These are phyloP conservation scores for Magallana nippona DNA, from an alignment of 2,888 invertebrate species.

Conservation along the genomic window DNA sequence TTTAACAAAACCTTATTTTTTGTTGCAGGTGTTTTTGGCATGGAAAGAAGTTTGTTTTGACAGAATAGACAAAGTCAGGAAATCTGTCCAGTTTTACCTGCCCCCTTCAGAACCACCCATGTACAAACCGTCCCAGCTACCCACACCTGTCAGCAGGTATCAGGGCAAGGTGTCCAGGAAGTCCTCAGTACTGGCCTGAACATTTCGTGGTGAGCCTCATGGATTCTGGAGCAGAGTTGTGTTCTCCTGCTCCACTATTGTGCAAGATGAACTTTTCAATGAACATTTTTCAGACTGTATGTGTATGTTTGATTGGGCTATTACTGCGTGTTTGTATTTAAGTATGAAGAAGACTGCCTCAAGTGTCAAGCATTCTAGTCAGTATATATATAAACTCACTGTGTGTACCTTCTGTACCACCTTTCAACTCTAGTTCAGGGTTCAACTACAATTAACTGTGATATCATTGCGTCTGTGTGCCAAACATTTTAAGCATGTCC, in stretches of 20 bases:
- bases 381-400: constrained; percentile 4
- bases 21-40: constrained; percentile 57
- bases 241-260: too few species aligned
- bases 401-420: neutral
- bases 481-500: constrained; percentile 12
- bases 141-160: constrained; percentile 19
- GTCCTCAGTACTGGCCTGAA: neutral
- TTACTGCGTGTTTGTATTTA: constrained; percentile 11
- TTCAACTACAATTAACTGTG: neutral
- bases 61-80: constrained; percentile 45
- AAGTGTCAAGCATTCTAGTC: constrained; percentile 26
- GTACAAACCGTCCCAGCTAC: constrained; percentile 16
- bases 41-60: constrained; percentile 56
- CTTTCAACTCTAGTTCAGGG: neutral
- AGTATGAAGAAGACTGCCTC: neutral
- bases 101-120: constrained; percentile 37
- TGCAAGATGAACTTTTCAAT: too few species aligned
- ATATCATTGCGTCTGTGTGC: constrained; percentile 14
- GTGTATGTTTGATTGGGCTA: neutral
- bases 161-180: constrained; percentile 3
- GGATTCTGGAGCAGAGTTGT: too few species aligned
- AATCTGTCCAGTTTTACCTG: constrained; percentile 53
- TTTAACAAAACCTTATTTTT: neutral
- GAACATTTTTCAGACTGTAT: neutral
- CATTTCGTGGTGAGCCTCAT: neutral